Conservation (phyloP, 2,888 invertebrate genomes). For the Cordilura impudica region DNA sequence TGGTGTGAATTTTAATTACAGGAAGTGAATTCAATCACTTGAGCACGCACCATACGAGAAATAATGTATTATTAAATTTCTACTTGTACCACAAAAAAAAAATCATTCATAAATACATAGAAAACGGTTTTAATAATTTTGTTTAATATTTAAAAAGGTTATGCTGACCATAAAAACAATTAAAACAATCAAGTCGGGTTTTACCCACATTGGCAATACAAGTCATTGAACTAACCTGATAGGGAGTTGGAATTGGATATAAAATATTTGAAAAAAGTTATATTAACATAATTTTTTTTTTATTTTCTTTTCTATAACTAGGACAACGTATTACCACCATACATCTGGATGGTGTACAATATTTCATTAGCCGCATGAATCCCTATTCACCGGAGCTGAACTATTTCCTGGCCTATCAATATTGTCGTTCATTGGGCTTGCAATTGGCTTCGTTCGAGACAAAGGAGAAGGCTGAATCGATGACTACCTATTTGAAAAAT, state of each 20-base stretch:
- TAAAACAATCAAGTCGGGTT: background rate
- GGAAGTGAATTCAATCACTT: conserved; percentile 51
- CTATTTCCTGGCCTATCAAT: conserved; percentile 92
- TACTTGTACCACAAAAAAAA: background rate
- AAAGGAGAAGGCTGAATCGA: conserved; percentile 90
- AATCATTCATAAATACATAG: background rate
- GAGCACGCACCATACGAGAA: conserved; percentile 4
- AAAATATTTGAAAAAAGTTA: background rate
- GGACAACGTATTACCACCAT: conserved; percentile 92
- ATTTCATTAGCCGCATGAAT: conserved; percentile 92
- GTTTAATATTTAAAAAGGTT: background rate
- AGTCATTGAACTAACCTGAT: background rate
- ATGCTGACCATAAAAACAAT: background rate
- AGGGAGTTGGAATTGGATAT: background rate
- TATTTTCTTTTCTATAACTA: conserved; percentile 69
- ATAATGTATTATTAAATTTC: background rate
- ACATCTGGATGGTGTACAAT: conserved; percentile 90
- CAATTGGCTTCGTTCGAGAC: conserved; percentile 92
- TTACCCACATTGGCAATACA: background rate
- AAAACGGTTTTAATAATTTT: background rate
- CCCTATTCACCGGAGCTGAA: conserved; percentile 91
- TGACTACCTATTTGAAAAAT: conserved; percentile 89
- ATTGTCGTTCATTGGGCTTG: conserved; percentile 90
- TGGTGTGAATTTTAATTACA: conserved; percentile 57
- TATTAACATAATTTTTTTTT: background rate